A percentile compares a stretch with the other conserved stretches of the same genome.
phyloP scores from a whole-genome alignment of 2,113 vertebrate species.

The Anguilla rostrata region DNA sequence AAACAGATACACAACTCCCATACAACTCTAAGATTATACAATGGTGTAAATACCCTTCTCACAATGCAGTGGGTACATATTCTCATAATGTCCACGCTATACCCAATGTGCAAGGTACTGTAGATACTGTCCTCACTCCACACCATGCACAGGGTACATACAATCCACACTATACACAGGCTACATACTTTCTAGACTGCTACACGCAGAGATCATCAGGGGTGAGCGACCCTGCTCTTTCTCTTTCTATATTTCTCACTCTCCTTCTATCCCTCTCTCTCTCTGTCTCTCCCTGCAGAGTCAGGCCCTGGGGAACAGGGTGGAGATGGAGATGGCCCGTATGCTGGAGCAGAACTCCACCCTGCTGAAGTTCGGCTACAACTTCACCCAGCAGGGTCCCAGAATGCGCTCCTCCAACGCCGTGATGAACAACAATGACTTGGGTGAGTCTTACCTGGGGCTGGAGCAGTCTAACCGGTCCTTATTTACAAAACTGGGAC shows the following conservation, averaged over 20 bases:
- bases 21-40: background rate
- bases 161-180: no score
- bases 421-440: conserved; percentile 98
- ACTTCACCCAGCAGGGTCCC: conserved; percentile 97
- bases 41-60: background rate
- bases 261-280: background rate
- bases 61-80: background rate
- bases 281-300: conserved; percentile 70
- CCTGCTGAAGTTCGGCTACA: conserved; percentile 92
- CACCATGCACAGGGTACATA: no score
- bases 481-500: background rate
- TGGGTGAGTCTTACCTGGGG: conserved; percentile 75
- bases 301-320: conserved; percentile 94
- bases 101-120: background rate
- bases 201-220: no score
- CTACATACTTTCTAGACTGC: no score
- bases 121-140: background rate
- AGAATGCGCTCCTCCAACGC: conserved; percentile 91
- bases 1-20: background rate
- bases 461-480: background rate
- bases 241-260: no score
- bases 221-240: no score
- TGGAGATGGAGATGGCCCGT: conserved; percentile 96
- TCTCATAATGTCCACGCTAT: background rate
- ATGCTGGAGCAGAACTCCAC: conserved; percentile 95